Percentiles rank a stretch among this genome's conserved stretches.
Conservation (phyloP, 2,888 invertebrate species). For the Chrysotoxum bicinctum region DNA sequence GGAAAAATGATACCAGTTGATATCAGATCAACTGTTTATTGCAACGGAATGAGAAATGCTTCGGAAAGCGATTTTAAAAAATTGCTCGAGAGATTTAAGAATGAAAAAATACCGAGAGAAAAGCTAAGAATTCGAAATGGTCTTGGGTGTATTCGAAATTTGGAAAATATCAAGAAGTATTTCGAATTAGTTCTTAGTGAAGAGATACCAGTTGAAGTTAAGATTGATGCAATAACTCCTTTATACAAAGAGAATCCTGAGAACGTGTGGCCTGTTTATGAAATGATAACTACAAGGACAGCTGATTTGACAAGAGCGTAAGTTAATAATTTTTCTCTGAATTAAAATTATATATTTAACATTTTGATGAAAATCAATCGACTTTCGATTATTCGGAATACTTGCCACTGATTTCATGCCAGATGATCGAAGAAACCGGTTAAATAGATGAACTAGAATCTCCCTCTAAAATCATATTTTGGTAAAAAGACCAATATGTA, state of each 20-base stretch:
- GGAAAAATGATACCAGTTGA: constrained; percentile 84
- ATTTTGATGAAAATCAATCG: too few relatives aligned
- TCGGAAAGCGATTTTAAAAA: constrained; percentile 84
- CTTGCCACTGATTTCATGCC: too few relatives aligned
- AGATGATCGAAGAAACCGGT: too few relatives aligned
- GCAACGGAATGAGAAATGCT: constrained; percentile 87
- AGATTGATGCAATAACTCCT: constrained; percentile 77
- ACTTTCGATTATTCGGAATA: too few relatives aligned
- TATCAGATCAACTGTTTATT: constrained; percentile 88
- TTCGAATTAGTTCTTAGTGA: constrained; percentile 82
- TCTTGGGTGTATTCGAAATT: constrained; percentile 86
- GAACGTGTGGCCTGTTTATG: constrained; percentile 75
- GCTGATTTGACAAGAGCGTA: constrained; percentile 74
- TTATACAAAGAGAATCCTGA: constrained; percentile 83
- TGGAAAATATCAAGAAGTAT: constrained; percentile 82
- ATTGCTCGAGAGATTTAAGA: constrained; percentile 84
- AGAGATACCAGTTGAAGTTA: constrained; percentile 71
- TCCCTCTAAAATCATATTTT: too few relatives aligned
- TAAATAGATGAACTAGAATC: too few relatives aligned
- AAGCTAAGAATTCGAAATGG: constrained; percentile 85
- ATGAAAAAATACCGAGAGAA: constrained; percentile 85
- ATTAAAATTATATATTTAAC: background rate
- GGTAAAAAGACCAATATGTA: too few relatives aligned
- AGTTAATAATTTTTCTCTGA: constrained; percentile 58
- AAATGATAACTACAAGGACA: constrained; percentile 73